phyloP scores from a whole-genome alignment of 2,888 invertebrate genomes.

The Pyrrhosoma nymphula region DNA sequence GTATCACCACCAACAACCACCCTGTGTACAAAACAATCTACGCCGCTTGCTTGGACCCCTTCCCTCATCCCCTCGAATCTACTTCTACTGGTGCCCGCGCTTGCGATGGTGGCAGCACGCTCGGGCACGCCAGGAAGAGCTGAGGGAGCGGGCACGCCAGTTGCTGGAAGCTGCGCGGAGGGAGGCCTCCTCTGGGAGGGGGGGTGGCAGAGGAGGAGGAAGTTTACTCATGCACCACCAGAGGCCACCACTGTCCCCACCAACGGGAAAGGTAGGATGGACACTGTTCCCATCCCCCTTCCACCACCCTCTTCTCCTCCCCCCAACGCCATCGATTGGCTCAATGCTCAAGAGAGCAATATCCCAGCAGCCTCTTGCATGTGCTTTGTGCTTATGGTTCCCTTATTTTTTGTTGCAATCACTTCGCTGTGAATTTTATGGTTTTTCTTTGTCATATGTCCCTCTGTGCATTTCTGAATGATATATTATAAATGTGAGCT shows the following conservation, averaged over 20 bases:
- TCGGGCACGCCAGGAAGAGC: constrained; percentile 89
- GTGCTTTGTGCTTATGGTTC: background rate
- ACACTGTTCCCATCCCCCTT: too few species aligned
- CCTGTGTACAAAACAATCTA: background rate
- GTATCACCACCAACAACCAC: background rate
- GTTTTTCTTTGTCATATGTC: background rate
- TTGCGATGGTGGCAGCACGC: constrained; percentile 82
- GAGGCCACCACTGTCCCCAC: constrained; percentile 28
- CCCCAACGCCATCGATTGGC: too few species aligned
- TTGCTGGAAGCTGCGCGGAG: constrained; percentile 89
- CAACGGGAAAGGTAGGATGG: constrained; percentile 48
- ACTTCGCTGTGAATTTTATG: background rate
- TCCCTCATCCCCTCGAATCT: background rate
- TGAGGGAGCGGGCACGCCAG: constrained; percentile 90
- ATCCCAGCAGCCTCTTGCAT: too few species aligned
- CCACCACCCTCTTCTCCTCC: too few species aligned
- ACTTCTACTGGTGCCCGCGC: background rate
- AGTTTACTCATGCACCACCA: constrained; percentile 30
- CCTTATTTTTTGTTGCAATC: background rate
- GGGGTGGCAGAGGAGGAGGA: constrained; percentile 61
- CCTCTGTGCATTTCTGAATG: background rate
- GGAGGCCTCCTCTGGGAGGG: constrained; percentile 79
- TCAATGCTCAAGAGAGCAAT: too few species aligned
- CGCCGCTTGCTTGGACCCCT: constrained; percentile 51
- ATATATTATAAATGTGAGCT: too few species aligned